Conservation (phyloP, 2,113 vertebrate species). For the Zosterops pallidus region DNA sequence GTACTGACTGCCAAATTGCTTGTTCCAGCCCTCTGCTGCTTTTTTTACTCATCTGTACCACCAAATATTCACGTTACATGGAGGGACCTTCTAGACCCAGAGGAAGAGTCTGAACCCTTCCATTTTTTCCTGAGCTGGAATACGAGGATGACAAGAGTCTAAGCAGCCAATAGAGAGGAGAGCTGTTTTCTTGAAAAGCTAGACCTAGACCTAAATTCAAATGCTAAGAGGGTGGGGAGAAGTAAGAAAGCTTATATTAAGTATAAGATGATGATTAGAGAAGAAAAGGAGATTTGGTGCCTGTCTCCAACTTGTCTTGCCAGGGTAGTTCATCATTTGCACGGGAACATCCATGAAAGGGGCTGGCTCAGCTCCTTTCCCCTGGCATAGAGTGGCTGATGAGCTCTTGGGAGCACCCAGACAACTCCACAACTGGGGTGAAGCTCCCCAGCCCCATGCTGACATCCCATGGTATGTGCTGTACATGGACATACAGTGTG, state of each 20-base stretch:
- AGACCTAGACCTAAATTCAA: not conserved
- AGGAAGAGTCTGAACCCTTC: not conserved
- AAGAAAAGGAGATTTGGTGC: not conserved
- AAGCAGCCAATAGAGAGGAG: not conserved
- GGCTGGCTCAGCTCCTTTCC: not conserved
- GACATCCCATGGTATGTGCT: fast-evolving
- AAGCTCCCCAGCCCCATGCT: not conserved
- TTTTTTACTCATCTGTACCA: not conserved
- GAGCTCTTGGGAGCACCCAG: not conserved
- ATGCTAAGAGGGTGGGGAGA: not conserved
- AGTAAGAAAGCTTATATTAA: not conserved
- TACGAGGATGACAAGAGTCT: not conserved
- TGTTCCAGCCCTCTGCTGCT: not conserved
- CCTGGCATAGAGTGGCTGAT: not conserved
- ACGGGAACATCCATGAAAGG: not conserved
- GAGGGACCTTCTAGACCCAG: not conserved
- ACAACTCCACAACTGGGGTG: not conserved
- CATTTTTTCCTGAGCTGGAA: not conserved
- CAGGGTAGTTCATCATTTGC: not conserved
- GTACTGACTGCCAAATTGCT: not conserved
- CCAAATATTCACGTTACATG: not conserved
- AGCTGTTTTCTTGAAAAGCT: not conserved
- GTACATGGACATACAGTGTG: not conserved
- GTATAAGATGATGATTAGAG: not conserved
- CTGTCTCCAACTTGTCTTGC: not conserved